Percentiles rank a stretch among this genome's conserved stretches.
phyloP scores from a whole-genome alignment of 2,113 vertebrate species.

The Melanotaenia duboulayi region DNA sequence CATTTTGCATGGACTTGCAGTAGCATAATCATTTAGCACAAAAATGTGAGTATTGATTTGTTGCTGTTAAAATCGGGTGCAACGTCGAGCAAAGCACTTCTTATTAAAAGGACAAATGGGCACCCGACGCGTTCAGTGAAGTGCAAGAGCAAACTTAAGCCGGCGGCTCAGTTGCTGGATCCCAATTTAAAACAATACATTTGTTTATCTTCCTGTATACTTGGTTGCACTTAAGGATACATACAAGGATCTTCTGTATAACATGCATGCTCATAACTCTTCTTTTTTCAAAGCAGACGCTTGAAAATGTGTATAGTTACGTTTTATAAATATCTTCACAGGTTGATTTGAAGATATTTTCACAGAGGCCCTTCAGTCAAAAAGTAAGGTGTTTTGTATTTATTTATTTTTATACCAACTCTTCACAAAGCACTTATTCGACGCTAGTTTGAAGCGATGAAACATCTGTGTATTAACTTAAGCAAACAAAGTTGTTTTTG shows the following conservation, averaged over 20 bases:
- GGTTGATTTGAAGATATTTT: slow-evolving; percentile 35
- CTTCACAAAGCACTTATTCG: not conserved
- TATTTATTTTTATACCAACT: not conserved
- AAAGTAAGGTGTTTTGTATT: no score
- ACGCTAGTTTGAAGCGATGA: not conserved
- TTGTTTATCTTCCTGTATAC: not conserved
- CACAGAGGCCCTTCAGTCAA: slow-evolving; percentile 1
- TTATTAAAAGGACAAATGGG: not conserved
- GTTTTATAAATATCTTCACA: slow-evolving; percentile 34
- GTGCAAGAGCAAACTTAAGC: not conserved
- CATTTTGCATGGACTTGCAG: not conserved
- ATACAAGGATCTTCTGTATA: not conserved
- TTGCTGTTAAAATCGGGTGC: not conserved
- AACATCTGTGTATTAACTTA: not conserved
- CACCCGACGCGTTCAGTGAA: not conserved
- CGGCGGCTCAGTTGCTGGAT: no score
- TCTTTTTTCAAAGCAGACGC: not conserved
- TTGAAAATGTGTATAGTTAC: not conserved
- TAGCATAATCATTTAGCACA: not conserved
- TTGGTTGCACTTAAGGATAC: not conserved
- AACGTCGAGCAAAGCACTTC: not conserved
- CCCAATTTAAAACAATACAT: not conserved
- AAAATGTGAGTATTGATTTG: not conserved
- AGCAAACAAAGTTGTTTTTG: no score
- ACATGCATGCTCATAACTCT: no score